These are phyloP conservation scores for Chrysodeixis includens DNA, from an alignment of 2,888 invertebrate genomes.

Conservation along the genomic window DNA sequence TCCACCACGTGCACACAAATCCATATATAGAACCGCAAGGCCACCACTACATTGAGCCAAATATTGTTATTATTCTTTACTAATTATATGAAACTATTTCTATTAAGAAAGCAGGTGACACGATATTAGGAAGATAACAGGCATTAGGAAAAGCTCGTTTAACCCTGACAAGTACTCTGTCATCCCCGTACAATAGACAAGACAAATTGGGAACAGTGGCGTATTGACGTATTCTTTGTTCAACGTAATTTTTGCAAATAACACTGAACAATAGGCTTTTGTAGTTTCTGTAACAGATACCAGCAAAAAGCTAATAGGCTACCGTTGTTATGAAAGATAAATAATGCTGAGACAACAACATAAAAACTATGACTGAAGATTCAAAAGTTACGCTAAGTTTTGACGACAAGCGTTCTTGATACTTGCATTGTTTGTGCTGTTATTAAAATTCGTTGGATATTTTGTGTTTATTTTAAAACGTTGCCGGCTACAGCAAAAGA, in stretches of 20 bases:
- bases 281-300: conserved; percentile 52
- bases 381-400: conserved; percentile 20
- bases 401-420: conserved; percentile 37
- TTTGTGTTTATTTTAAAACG: background rate
- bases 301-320: conserved; percentile 52
- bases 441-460: background rate
- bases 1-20: too few species aligned
- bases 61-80: conserved; percentile 11
- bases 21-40: too few species aligned
- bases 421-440: conserved; percentile 13
- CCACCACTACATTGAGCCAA: too few species aligned
- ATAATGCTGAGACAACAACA: conserved; percentile 27
- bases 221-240: conserved; percentile 77
- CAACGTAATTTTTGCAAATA: conserved; percentile 75
- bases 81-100: conserved; percentile 29
- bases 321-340: conserved; percentile 37
- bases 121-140: conserved; percentile 42
- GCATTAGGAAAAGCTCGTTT: conserved; percentile 57
- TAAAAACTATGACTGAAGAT: conserved; percentile 43
- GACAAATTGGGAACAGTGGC: conserved; percentile 78
- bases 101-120: conserved; percentile 19
- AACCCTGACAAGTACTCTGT: conserved; percentile 69
- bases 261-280: conserved; percentile 66
- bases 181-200: conserved; percentile 72
- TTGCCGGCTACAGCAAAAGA: background rate